Conservation (phyloP, 2,797 vertebrate genomes). For the Callimico goeldii region DNA sequence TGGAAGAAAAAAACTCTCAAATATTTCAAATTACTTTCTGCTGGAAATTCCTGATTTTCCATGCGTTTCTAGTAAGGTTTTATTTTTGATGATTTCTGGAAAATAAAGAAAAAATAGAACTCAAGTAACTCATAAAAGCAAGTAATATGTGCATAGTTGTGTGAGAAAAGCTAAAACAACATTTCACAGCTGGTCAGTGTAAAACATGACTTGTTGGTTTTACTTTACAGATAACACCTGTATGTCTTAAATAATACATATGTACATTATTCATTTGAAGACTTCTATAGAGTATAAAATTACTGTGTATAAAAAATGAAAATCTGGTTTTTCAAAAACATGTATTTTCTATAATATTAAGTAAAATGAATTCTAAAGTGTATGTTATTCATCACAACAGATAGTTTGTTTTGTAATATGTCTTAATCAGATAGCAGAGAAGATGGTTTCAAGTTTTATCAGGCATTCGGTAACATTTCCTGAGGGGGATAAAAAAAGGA, state of each 20-base stretch:
- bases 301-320: conserved; percentile 44
- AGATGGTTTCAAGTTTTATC: not conserved
- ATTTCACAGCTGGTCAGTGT: conserved; percentile 65
- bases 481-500: not conserved
- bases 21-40: conserved; percentile 63
- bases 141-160: conserved; percentile 66
- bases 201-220: conserved; percentile 54
- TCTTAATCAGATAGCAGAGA: not conserved
- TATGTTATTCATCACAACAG: not conserved
- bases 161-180: conserved; percentile 69
- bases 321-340: not conserved
- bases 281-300: conserved; percentile 26
- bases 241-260: conserved; percentile 66
- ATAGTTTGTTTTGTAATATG: not conserved
- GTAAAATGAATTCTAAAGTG: not conserved
- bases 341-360: conserved; percentile 1
- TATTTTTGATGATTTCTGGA: conserved; percentile 64
- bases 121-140: conserved; percentile 61
- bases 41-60: conserved; percentile 67
- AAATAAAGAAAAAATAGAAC: conserved; percentile 66
- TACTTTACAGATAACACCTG: conserved; percentile 71
- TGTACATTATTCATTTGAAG: conserved; percentile 56
- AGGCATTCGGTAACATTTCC: not conserved
- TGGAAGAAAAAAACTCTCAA: conserved; percentile 21
- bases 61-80: conserved; percentile 69